These are phyloP conservation scores for Balaenoptera acutorostrata DNA, from an alignment of 2,113 vertebrate genomes.

Conservation along the genomic window DNA sequence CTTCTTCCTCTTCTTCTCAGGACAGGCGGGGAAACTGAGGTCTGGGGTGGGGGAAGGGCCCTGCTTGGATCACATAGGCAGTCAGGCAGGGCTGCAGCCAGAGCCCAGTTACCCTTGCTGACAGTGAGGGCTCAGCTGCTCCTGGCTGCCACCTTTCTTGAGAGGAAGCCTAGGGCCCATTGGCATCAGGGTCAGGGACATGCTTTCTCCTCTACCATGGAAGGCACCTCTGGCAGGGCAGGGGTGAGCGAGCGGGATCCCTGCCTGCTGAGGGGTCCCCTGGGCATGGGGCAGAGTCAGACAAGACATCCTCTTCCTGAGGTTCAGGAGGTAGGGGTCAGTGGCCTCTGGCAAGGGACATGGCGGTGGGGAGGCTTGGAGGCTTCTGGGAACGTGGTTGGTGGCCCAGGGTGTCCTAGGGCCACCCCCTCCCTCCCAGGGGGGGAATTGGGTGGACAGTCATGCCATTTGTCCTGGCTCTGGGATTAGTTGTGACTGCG, in stretches of 20 bases:
- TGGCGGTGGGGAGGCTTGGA: neutral
- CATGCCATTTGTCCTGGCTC: conserved; percentile 52
- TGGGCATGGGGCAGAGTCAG: neutral
- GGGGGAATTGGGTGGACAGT: neutral
- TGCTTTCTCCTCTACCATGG: neutral
- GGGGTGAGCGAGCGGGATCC: neutral
- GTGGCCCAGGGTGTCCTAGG: neutral
- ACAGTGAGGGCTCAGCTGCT: neutral
- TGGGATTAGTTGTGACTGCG: conserved; percentile 11
- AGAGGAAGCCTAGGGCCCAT: neutral
- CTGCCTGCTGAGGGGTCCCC: neutral
- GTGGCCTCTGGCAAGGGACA: neutral
- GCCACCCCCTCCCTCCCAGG: neutral
- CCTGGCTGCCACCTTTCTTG: neutral
- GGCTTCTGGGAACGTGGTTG: neutral
- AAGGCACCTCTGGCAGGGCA: neutral
- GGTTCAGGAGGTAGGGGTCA: neutral
- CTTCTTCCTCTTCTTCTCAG: neutral
- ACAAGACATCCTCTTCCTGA: neutral
- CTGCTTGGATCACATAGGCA: neutral
- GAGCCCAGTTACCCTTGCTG: neutral
- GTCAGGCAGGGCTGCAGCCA: neutral
- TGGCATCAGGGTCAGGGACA: neutral
- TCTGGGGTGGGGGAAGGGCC: neutral
- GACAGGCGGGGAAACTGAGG: neutral